These are phyloP conservation scores for Apis dorsata DNA, from an alignment of 1,140 invertebrate species.

Conservation along the genomic window DNA sequence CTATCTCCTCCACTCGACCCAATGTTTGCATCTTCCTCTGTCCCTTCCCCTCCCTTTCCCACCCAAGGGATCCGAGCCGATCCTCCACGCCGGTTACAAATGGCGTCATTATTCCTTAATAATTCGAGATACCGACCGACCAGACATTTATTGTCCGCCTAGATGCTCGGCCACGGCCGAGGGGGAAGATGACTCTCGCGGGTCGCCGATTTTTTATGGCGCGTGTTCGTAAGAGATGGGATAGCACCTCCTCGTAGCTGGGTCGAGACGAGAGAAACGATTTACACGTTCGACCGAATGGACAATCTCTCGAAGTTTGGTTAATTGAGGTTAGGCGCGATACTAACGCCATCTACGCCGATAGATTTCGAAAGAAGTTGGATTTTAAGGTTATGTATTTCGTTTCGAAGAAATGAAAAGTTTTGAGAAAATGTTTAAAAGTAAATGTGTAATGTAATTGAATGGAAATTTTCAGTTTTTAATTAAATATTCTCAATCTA, in stretches of 20 bases:
- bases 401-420: neutral
- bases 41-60: neutral
- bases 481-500: no score
- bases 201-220: conserved; percentile 3
- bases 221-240: no score
- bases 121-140: conserved; percentile 62
- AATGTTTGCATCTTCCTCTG: neutral
- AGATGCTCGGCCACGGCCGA: neutral
- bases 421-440: neutral
- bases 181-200: conserved; percentile 42
- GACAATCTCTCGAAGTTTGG: neutral
- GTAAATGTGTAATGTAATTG: neutral
- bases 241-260: no score
- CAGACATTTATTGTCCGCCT: conserved; percentile 58
- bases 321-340: conserved; percentile 43
- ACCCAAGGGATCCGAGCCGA: conserved; percentile 28
- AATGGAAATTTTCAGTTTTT: neutral
- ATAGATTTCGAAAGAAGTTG: neutral
- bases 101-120: conserved; percentile 70
- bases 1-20: conserved; percentile 32
- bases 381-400: neutral
- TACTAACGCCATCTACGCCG: no score
- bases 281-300: no score
- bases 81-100: conserved; percentile 64
- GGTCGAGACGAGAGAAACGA: no score